A percentile compares a stretch with the other conserved stretches of the same genome.
Evolutionary conservation across 2,888 invertebrate genomes (phyloP).

Genomic region (Holacanthella duospinosa): DNA sequence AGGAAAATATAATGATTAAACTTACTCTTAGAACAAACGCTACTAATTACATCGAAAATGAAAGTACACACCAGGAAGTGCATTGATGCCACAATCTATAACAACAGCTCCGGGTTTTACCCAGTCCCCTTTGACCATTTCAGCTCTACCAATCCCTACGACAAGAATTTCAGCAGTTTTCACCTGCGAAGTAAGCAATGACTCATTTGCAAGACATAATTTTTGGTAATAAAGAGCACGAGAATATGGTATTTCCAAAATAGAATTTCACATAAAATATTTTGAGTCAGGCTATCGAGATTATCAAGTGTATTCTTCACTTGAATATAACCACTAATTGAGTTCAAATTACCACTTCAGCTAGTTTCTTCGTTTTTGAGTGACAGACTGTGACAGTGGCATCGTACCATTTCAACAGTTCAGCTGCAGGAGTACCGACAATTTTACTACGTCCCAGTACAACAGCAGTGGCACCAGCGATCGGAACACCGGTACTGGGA

Average conservation of each 20-base stretch:
- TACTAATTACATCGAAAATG: conserved; percentile 22
- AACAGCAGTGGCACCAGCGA: conserved; percentile 76
- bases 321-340: not conserved
- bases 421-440: conserved; percentile 89
- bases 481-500: conserved; percentile 55
- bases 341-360: conserved; percentile 45
- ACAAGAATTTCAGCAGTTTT: conserved; percentile 85
- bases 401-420: conserved; percentile 89
- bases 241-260: no score
- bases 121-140: conserved; percentile 89
- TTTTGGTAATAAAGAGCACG: no score
- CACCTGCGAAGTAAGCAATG: conserved; percentile 41
- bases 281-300: no score
- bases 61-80: conserved; percentile 58
- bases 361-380: conserved; percentile 76
- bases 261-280: no score
- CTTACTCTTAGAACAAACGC: not conserved
- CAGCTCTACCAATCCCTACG: conserved; percentile 83
- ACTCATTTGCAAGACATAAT: not conserved
- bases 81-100: conserved; percentile 96
- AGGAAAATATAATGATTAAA: conserved; percentile 11
- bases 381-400: conserved; percentile 97
- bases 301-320: no score
- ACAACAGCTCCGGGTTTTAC: conserved; percentile 96
- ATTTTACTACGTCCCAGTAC: conserved; percentile 95